Percentiles rank a stretch among this genome's conserved stretches.
phyloP scores from a whole-genome alignment of 2,113 vertebrate species.

The Microcebus griseorufus region DNA sequence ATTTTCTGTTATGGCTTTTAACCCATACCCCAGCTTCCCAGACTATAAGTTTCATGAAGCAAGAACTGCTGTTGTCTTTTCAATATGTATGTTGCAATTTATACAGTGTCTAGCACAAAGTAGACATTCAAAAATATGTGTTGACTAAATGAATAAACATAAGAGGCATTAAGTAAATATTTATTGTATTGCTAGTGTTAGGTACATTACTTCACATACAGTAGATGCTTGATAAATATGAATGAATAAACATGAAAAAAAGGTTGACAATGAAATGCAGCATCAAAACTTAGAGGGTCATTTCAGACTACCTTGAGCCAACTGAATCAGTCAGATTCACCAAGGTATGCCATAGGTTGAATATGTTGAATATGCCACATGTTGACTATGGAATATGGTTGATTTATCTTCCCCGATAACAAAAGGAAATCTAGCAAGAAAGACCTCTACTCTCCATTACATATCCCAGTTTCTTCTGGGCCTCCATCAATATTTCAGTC shows the following conservation, averaged over 20 bases:
- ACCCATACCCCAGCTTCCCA: neutral
- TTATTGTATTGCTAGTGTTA: neutral
- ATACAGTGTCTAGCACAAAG: neutral
- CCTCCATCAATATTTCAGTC: neutral
- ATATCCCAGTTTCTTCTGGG: neutral
- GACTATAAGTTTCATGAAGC: neutral
- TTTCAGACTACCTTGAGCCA: neutral
- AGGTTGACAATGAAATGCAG: neutral
- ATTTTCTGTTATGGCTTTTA: neutral
- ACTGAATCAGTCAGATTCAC: neutral
- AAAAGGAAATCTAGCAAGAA: slow-evolving; percentile 13
- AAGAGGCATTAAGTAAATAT: neutral
- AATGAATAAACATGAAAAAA: slow-evolving; percentile 21
- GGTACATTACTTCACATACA: neutral
- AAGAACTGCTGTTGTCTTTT: neutral
- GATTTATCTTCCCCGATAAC: neutral
- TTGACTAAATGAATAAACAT: neutral
- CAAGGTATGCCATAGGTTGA: neutral
- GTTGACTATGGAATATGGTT: neutral
- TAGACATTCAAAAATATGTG: neutral
- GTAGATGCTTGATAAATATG: neutral
- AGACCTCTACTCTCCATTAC: neutral
- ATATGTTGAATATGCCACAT: neutral
- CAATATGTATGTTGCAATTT: neutral
- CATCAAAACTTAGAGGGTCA: neutral